These are phyloP conservation scores for Pelodytes ibericus DNA, from an alignment of 2,797 vertebrate species.

Conservation along the genomic window DNA sequence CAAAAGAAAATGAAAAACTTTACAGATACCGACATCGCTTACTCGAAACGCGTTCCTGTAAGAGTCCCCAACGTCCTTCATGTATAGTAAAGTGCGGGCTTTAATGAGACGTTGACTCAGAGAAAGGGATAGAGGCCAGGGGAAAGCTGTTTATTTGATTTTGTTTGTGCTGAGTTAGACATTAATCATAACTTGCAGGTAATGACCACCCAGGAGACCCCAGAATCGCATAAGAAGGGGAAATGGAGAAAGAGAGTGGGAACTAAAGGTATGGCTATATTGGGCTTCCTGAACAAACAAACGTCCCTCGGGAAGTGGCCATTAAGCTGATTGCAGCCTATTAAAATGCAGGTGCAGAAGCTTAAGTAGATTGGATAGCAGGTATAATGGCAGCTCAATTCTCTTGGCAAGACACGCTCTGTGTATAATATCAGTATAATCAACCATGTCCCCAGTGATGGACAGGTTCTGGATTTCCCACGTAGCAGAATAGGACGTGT, in stretches of 20 bases:
- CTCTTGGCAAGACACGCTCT: too few species aligned
- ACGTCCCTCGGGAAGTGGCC: not conserved
- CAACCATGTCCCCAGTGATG: too few species aligned
- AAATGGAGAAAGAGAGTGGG: slow-evolving; percentile 25
- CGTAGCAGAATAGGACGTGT: too few species aligned
- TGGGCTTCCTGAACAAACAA: slow-evolving; percentile 13
- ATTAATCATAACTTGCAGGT: slow-evolving; percentile 53
- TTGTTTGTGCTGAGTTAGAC: slow-evolving; percentile 58
- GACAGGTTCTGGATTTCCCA: too few species aligned
- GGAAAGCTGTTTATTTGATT: slow-evolving; percentile 41
- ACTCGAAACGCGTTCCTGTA: slow-evolving; percentile 18
- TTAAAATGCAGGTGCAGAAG: not conserved
- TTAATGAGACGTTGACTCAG: slow-evolving; percentile 46
- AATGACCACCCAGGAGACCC: slow-evolving; percentile 57
- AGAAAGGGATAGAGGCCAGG: slow-evolving; percentile 9
- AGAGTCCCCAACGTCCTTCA: slow-evolving; percentile 15
- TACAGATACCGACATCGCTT: not conserved
- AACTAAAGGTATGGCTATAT: slow-evolving; percentile 1
- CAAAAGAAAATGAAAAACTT: slow-evolving; percentile 26
- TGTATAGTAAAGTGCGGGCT: slow-evolving; percentile 21
- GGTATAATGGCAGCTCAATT: not conserved
- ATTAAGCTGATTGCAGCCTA: slow-evolving; percentile 1
- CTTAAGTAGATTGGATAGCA: not conserved
- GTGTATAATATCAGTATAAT: too few species aligned
- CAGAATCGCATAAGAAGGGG: slow-evolving; percentile 13